Conservation (phyloP, 1,140 invertebrate genomes). For the Hermatobates lingyangjiaoensis region DNA sequence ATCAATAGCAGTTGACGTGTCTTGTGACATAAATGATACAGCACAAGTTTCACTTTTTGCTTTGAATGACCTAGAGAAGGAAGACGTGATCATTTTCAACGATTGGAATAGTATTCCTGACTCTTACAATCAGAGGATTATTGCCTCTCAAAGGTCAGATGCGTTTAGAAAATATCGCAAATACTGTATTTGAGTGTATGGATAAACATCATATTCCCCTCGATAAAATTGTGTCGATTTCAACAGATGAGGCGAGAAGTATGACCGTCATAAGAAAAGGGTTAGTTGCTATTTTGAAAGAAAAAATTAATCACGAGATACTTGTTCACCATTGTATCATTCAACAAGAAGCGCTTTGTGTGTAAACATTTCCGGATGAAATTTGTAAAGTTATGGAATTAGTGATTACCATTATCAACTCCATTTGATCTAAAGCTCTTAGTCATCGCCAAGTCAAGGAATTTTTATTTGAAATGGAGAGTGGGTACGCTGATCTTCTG, state of each 20-base stretch:
- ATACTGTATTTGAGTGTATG: constrained; percentile 17
- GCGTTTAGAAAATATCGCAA: constrained; percentile 19
- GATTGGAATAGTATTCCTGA: constrained; percentile 17
- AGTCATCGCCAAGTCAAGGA: constrained; percentile 20
- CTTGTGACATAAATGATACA: constrained; percentile 19
- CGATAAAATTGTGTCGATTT: constrained; percentile 21
- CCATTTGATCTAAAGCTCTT: constrained; percentile 19
- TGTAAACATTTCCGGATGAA: constrained; percentile 20
- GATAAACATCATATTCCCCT: constrained; percentile 18
- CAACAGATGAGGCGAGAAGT: too few relatives aligned
- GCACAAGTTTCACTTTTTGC: constrained; percentile 20
- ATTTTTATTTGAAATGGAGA: constrained; percentile 20
- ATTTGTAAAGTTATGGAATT: constrained; percentile 17
- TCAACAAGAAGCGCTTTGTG: constrained; percentile 20
- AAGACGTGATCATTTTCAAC: constrained; percentile 15
- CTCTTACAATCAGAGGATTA: constrained; percentile 18
- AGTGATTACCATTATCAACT: constrained; percentile 18
- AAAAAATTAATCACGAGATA: constrained; percentile 20
- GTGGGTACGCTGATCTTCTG: constrained; percentile 18
- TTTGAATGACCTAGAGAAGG: constrained; percentile 4
- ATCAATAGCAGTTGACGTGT: constrained; percentile 20
- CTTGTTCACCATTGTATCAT: constrained; percentile 20
- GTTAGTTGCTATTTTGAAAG: constrained; percentile 14
- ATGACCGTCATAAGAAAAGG: constrained; percentile 17
- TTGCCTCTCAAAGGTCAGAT: constrained; percentile 18